Evolutionary conservation across 2,113 vertebrate genomes (phyloP), one percentile per base, ranked within the genome.

Genomic region (Ardeotis arabs): DNA sequence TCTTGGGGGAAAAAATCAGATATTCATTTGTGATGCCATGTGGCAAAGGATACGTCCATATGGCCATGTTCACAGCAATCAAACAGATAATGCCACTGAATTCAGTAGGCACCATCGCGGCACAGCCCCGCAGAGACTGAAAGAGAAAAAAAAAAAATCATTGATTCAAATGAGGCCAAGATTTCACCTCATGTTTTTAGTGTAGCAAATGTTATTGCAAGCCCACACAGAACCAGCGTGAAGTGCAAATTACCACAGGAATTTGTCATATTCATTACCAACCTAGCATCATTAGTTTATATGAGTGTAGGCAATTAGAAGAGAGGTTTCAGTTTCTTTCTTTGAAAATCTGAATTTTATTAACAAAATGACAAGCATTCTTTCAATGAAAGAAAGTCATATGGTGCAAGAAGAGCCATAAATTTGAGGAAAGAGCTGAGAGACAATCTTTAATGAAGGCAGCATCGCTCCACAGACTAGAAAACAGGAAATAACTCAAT

Each of bases 11-110:
- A 44, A 73, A 55, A 74, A 31, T 47, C 18, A 68, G 68, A 75
- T 92, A 87, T 29, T 95, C 56, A 81, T 95, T 95, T 84, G 89
- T 94, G 84, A 87, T 84, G 80, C 89, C 80, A 72, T 93, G 96
- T 90, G 83, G 83, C 93, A 96, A 92, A 90, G 89, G 91, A 95
- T 78, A 20, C 4, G 41, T 81, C 89, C 80, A 86, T 93, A 90
- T 58, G 82, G 67, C 92, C 50, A 3, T 83, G 85, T 92, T 94
- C 82, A 74, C 80, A 87, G 89, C 68, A 94, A 88, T 94, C 86
- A 88, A 95, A 89, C 59, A 92, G 89, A 85, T 90, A 89, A 90
- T 75, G 74, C 75, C 73, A 72, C 73, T 87, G 80, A 93, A 95
- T 90, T 93, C 89, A 49, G 67, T 15, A 83, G 79, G 83, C 79